Base-by-base conservation (phyloP, 2,113 vertebrate species). In the Tyto alba region DNA sequence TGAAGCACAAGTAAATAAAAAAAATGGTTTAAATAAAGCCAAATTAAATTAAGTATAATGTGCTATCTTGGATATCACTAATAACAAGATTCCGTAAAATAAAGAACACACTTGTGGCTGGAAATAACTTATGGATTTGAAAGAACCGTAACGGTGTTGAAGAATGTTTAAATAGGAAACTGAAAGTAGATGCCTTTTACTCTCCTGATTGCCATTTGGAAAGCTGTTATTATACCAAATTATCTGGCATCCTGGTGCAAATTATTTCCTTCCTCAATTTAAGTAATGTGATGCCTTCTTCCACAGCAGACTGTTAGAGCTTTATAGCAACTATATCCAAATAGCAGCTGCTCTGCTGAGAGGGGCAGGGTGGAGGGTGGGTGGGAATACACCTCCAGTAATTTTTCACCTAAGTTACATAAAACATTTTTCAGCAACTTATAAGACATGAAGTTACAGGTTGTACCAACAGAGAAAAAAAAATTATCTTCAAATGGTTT, bases 201-300 rank as follows among this genome's bases (percentile, higher is more conserved):
- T 73, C 76, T 92, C 74, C 66, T 73, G 84, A 89, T 45, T 85
- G 77, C 56, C 81, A 55, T 85, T 92, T 83, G 74, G 90, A 97
- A 94, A 69, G 75, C 71, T 95, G 76, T 94, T 92, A 89, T 94
- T 97, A 95, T 41, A 96, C 87, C 94, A 72, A 96, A 95, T 92
- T 93, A 96, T 89, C 91, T 93, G 56, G 71, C 84, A 94, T 92
- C 78, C 79, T 97, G 67, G 93, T 95, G 86, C 85, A 97, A 96
- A 96, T 89, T 80, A 96, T 91, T 98, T 98, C 97, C 97, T 98
- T 97, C 97, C 97, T 96, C 96, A 96, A 95, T 85, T 96, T 64
- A 94, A 93, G 73, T 89, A 96, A 95, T 47, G 52, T 32, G 63
- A 97, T 95, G 76, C 13, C 48, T 81, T 64, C 45, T 74, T 86